Percentiles rank a stretch among this genome's conserved stretches.
These are phyloP conservation scores for Drosophila orena DNA, from an alignment of 1,140 invertebrate species.

Conservation along the genomic window DNA sequence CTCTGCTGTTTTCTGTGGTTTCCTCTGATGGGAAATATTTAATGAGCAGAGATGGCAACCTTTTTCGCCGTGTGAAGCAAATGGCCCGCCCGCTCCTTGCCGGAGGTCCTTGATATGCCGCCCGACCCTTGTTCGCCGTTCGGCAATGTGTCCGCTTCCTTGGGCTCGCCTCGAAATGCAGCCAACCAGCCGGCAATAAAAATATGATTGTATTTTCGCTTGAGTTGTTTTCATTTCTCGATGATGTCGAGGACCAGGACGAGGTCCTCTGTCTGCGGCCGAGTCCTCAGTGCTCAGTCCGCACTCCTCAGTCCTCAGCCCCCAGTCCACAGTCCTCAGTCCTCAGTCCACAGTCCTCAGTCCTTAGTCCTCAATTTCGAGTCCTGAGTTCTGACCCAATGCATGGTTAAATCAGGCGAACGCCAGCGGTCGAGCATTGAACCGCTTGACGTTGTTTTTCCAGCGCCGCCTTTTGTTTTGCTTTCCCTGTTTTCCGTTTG, in stretches of 20 bases:
- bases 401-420: slow-evolving; percentile 79
- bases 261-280: slow-evolving; percentile 21
- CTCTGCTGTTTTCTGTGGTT: no score
- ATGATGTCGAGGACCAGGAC: slow-evolving; percentile 71
- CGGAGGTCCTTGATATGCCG: slow-evolving; percentile 21
- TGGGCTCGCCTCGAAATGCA: slow-evolving; percentile 60
- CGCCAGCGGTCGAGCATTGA: slow-evolving; percentile 72
- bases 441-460: slow-evolving; percentile 60
- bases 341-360: slow-evolving; percentile 4
- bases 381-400: slow-evolving; percentile 59
- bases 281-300: slow-evolving; percentile 5
- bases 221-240: slow-evolving; percentile 83
- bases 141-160: slow-evolving; percentile 44
- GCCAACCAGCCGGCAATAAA: slow-evolving; percentile 82
- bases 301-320: slow-evolving; percentile 2
- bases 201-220: slow-evolving; percentile 83
- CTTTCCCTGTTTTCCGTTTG: slow-evolving; percentile 51
- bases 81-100: slow-evolving; percentile 4
- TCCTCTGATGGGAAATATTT: no score
- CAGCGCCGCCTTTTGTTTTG: slow-evolving; percentile 42
- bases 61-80: slow-evolving; percentile 1
- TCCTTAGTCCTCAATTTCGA: slow-evolving; percentile 6
- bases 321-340: not conserved
- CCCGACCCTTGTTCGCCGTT: not conserved
- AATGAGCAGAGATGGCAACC: not conserved